Evolutionary conservation across 2,888 invertebrate species (phyloP).

Genomic region (Oscheius sp.): DNA sequence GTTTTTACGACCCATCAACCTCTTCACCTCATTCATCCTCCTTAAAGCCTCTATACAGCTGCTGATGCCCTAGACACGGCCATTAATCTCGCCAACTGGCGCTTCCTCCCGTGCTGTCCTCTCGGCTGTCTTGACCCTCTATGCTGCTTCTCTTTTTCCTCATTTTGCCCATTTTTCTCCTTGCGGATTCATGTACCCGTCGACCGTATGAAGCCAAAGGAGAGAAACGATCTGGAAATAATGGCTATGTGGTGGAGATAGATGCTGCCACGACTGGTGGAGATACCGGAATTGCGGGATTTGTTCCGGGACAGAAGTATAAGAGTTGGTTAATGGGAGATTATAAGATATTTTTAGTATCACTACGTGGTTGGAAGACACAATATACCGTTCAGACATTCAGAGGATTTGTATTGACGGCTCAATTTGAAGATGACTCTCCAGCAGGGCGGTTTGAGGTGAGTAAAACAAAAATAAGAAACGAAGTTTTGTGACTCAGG

Average conservation of each 20-base stretch:
- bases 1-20: too few species aligned
- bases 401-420: slow-evolving; percentile 68
- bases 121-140: slow-evolving; percentile 1
- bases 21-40: too few species aligned
- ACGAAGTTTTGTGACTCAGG: too few species aligned
- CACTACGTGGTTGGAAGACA: slow-evolving; percentile 66
- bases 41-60: too few species aligned
- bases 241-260: slow-evolving; percentile 66
- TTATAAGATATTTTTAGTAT: slow-evolving; percentile 49
- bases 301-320: slow-evolving; percentile 64
- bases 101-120: slow-evolving; percentile 5
- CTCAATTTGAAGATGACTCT: slow-evolving; percentile 56
- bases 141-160: slow-evolving; percentile 1
- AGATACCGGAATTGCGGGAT: slow-evolving; percentile 47
- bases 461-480: too few species aligned
- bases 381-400: slow-evolving; percentile 70
- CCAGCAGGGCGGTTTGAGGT: slow-evolving; percentile 68
- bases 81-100: slow-evolving; percentile 26
- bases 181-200: slow-evolving; percentile 36
- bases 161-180: not conserved
- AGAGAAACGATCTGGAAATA: slow-evolving; percentile 59
- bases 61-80: too few species aligned
- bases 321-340: slow-evolving; percentile 46
- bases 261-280: slow-evolving; percentile 39
- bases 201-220: slow-evolving; percentile 57